Conservation (phyloP, 2,888 invertebrate genomes). For the Napeogenes sylphis region DNA sequence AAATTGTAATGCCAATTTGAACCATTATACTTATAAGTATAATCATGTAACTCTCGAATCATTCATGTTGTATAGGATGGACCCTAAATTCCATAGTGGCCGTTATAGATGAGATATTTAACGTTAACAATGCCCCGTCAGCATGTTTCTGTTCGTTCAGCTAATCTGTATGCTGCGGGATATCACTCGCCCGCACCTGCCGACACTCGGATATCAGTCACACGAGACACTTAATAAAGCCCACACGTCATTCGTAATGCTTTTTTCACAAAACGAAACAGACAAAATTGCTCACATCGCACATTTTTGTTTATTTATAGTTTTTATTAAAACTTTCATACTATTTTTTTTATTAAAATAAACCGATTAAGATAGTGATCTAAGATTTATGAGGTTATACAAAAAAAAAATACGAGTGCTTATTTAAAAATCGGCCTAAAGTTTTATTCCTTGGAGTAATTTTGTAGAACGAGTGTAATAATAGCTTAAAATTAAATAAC, state of each 20-base stretch:
- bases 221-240: conserved; percentile 68
- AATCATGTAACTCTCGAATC: neutral
- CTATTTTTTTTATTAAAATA: conserved; percentile 41
- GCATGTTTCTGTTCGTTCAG: conserved; percentile 21
- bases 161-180: conserved; percentile 34
- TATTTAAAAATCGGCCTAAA: conserved; percentile 63
- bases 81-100: conserved; percentile 2
- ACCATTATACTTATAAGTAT: neutral
- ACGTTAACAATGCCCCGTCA: conserved; percentile 16
- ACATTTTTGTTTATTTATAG: conserved; percentile 22
- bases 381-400: conserved; percentile 64
- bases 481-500: conserved; percentile 75
- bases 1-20: neutral
- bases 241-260: conserved; percentile 44
- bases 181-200: conserved; percentile 38
- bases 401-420: conserved; percentile 48
- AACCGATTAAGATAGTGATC: conserved; percentile 63
- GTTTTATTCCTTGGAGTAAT: conserved; percentile 74
- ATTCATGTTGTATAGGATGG: neutral
- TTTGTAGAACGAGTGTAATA: conserved; percentile 74
- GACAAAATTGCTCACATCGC: conserved; percentile 33
- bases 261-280: conserved; percentile 37
- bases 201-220: conserved; percentile 66
- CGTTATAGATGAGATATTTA: neutral
- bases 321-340: conserved; percentile 4